Conservation (phyloP, 2,888 invertebrate genomes). For the Melipona bicolor region DNA sequence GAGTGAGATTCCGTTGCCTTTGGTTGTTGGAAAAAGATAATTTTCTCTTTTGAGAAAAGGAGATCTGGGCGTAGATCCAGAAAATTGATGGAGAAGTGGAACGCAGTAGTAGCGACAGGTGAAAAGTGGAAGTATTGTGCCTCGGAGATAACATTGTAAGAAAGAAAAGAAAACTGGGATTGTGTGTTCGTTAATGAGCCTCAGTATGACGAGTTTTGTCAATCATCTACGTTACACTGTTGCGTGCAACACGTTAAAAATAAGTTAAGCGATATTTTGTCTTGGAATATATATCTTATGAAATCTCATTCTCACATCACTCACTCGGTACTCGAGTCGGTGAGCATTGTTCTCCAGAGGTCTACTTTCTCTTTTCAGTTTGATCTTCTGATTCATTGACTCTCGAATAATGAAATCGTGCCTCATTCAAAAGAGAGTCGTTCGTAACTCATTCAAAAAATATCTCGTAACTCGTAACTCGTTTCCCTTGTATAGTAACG, state of each 20-base stretch:
- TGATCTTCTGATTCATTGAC: conserved; percentile 46
- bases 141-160: too few species aligned
- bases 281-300: conserved; percentile 30
- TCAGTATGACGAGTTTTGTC: too few species aligned
- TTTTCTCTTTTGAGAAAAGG: background rate
- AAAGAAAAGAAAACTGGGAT: too few species aligned
- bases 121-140: too few species aligned
- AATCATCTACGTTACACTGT: too few species aligned
- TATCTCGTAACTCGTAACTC: background rate
- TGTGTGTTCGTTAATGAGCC: too few species aligned
- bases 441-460: conserved; percentile 5
- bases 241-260: background rate
- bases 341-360: conserved; percentile 48
- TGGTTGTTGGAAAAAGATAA: background rate
- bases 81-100: background rate
- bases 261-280: conserved; percentile 24
- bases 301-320: conserved; percentile 38
- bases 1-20: background rate
- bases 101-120: background rate
- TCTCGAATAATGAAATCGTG: conserved; percentile 21
- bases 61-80: background rate
- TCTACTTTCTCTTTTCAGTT: conserved; percentile 59
- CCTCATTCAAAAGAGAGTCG: too few species aligned
- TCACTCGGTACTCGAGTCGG: conserved; percentile 9
- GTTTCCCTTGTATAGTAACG: background rate